Evolutionary conservation across 1,140 invertebrate genomes (phyloP), one percentile per base, ranked within the genome.

Genomic region (Drosophila repleta): DNA sequence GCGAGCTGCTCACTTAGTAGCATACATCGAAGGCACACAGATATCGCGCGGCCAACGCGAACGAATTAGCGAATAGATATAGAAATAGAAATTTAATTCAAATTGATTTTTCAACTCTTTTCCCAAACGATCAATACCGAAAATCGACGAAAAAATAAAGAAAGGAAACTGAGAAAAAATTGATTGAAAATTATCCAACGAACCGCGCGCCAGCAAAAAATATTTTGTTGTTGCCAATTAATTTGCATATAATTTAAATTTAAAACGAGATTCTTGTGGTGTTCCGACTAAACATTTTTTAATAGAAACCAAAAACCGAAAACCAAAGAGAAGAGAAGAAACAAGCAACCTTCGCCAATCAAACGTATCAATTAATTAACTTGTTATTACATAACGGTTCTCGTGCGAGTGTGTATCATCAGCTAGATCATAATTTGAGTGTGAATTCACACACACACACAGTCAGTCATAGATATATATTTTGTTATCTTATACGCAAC

Each of bases 1-100:
- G 56, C 63, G 32, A 35, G 45, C 73, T 58, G 73, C 64, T 75
- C 82, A 87, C 83, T 87, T 87, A 87, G 82, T 87, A 87, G 82
- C 83, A 87, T 87, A 87, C 82, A 82, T 88, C 82, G 82, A 87
- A 87, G 78, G 83, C 81, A 66, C 55, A 85, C 87, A 82, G 74
- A 87, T 88, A 87, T 82, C 82, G 82, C 82, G 77, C 77, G 75
- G 77, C 74, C 74, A 87, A 80, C 83, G 83, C 83, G 79, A 87
- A 85, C 83, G 83, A 88, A 83, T 77, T 84, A 84, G 79, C 58
- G 63, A 67, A 82, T 81, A 82, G 79, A 73, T 66, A 70, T 74
- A 76, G 49, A 48, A 71, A 74, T 77, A 68, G 57, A 65, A 29
- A 51, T 58, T 58, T 35, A 26, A 57, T 48, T 39, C 3, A 51